These are phyloP conservation scores for Lacerta viridis DNA, from an alignment of 2,797 vertebrate genomes.

Conservation along the genomic window DNA sequence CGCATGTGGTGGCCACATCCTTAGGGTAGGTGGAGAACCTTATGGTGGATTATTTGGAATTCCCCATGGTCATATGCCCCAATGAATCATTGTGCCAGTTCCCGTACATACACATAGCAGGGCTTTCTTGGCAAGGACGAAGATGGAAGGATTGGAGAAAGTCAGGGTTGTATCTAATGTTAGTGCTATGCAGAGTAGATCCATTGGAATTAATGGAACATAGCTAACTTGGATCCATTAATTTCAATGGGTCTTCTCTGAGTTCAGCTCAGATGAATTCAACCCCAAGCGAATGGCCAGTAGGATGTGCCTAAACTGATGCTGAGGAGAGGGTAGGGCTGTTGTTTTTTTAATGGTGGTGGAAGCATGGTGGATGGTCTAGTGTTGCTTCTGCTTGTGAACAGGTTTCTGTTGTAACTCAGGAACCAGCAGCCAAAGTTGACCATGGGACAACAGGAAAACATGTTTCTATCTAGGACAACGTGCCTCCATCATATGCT, in stretches of 20 bases:
- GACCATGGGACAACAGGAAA: neutral
- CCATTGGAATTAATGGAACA: too few species aligned
- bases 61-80: neutral
- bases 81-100: neutral
- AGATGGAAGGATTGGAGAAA: too few species aligned
- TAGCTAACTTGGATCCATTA: too few species aligned
- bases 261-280: too few species aligned
- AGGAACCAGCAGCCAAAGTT: neutral
- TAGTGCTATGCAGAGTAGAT: too few species aligned
- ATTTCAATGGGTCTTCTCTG: too few species aligned
- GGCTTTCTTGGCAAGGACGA: neutral
- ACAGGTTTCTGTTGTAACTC: neutral
- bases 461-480: neutral
- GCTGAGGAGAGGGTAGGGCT: neutral
- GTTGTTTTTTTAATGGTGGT: neutral
- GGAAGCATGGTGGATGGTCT: neutral
- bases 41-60: slow-evolving; percentile 9
- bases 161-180: too few species aligned
- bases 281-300: too few species aligned
- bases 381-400: neutral
- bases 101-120: too few species aligned
- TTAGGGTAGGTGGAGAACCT: slow-evolving; percentile 14
- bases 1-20: neutral
- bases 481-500: too few species aligned
- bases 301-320: too few species aligned